Conservation (phyloP, 1,140 invertebrate genomes). For the Hermetia illucens region DNA sequence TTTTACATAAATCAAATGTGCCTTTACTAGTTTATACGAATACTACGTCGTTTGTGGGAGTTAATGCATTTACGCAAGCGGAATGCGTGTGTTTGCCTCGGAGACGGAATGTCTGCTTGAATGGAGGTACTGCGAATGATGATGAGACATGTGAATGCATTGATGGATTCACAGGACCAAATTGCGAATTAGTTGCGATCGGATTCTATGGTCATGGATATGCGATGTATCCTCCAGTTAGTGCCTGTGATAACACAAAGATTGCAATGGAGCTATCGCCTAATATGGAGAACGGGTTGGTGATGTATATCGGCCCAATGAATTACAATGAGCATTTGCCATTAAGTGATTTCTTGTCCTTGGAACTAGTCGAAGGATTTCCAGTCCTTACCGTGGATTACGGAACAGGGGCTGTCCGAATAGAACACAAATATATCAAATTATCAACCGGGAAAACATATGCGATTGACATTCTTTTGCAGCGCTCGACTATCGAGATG, state of each 20-base stretch:
- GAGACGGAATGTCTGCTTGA: constrained; percentile 43
- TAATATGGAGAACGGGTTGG: constrained; percentile 55
- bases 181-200: constrained; percentile 77
- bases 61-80: constrained; percentile 62
- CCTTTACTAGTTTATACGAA: constrained; percentile 76
- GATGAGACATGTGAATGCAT: constrained; percentile 48
- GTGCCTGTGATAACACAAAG: constrained; percentile 58
- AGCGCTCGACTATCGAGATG: constrained; percentile 53
- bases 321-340: constrained; percentile 40
- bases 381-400: constrained; percentile 79
- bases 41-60: constrained; percentile 76
- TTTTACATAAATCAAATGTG: constrained; percentile 51
- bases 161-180: constrained; percentile 65
- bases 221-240: constrained; percentile 74
- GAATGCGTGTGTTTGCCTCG: constrained; percentile 51
- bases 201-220: constrained; percentile 77
- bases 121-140: constrained; percentile 48
- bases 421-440: constrained; percentile 58
- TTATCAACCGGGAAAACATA: constrained; percentile 67
- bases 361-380: constrained; percentile 75
- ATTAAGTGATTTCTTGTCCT: constrained; percentile 74
- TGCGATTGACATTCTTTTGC: constrained; percentile 64
- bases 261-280: constrained; percentile 68
- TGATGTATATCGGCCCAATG: constrained; percentile 87
- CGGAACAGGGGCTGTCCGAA: constrained; percentile 61